Evolutionary conservation across 2,797 vertebrate genomes (phyloP).

Genomic region (Coendou prehensilis): DNA sequence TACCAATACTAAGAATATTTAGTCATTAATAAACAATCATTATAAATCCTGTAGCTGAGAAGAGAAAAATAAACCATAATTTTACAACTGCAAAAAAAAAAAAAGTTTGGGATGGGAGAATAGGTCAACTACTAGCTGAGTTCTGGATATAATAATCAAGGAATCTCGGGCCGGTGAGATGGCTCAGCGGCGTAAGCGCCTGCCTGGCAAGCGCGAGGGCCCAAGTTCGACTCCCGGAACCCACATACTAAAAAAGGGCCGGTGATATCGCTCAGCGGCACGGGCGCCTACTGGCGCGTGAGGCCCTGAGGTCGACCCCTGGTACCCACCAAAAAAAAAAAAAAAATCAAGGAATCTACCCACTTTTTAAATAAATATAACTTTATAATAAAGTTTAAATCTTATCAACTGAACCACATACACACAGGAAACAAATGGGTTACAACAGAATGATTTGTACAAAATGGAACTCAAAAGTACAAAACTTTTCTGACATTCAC

Average conservation of each 20-base stretch:
- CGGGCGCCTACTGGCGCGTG: too few relatives aligned
- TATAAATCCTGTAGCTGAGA: background rate
- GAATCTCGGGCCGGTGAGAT: background rate
- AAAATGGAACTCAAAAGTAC: background rate
- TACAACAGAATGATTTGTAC: constrained; percentile 12
- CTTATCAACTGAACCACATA: background rate
- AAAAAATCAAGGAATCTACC: background rate
- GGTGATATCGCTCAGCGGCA: too few relatives aligned
- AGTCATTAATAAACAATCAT: background rate
- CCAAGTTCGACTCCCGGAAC: too few relatives aligned
- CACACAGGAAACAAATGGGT: background rate
- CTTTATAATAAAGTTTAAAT: background rate
- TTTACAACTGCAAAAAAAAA: background rate
- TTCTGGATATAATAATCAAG: constrained; percentile 32
- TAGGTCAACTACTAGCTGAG: background rate
- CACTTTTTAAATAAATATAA: background rate
- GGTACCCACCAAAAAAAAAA: too few relatives aligned
- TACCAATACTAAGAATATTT: constrained; percentile 25
- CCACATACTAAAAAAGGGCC: too few relatives aligned
- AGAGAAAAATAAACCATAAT: background rate
- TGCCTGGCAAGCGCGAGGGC: too few relatives aligned
- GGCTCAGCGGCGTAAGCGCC: too few relatives aligned
- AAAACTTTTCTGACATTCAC: constrained; percentile 7
- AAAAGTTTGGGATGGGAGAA: background rate
- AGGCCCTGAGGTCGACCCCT: too few relatives aligned